Conservation (phyloP, 2,888 invertebrate genomes). For the Drosophila basisetae region DNA sequence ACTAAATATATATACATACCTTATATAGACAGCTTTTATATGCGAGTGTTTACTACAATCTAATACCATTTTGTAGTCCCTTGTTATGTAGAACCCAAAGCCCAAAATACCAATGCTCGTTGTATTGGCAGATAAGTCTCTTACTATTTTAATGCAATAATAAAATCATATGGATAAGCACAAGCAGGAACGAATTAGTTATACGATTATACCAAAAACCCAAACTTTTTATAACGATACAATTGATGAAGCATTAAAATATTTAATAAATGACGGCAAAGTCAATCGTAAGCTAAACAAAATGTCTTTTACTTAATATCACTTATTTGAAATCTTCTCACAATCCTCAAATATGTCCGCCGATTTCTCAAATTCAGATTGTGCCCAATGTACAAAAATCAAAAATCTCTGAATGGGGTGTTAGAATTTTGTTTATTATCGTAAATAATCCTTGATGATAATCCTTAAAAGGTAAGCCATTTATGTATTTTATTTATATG, state of each 20-base stretch:
- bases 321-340: not conserved
- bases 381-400: not conserved
- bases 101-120: conserved; percentile 10
- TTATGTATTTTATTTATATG: conserved; percentile 20
- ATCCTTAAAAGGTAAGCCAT: conserved; percentile 41
- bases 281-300: not conserved
- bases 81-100: conserved; percentile 39
- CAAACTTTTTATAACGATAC: conserved; percentile 38
- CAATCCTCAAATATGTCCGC: not conserved
- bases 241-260: conserved; percentile 19
- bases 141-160: conserved; percentile 5
- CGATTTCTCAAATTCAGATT: not conserved
- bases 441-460: conserved; percentile 29
- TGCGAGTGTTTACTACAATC: conserved; percentile 20
- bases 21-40: conserved; percentile 53
- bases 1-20: conserved; percentile 27
- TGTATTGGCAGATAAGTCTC: conserved; percentile 5
- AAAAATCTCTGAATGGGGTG: not conserved
- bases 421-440: conserved; percentile 49
- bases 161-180: conserved; percentile 9
- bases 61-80: conserved; percentile 39
- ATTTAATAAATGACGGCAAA: conserved; percentile 28
- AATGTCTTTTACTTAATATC: not conserved
- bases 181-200: conserved; percentile 47
- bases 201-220: conserved; percentile 62